phyloP scores from a whole-genome alignment of 2,113 vertebrate species.

The Uria lomvia region DNA sequence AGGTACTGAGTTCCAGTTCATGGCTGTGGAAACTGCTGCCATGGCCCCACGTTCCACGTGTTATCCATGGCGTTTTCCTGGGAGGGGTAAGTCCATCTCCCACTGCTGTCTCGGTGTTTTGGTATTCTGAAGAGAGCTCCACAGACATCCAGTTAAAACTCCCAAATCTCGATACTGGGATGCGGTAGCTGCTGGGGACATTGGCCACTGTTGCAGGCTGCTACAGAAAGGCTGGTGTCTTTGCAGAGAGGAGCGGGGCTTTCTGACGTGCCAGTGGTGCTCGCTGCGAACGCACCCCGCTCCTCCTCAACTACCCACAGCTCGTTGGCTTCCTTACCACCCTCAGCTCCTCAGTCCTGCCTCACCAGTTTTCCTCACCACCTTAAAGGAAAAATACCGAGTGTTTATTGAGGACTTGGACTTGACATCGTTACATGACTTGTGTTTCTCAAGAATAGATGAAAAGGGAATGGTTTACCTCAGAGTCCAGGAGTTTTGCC shows the following conservation, averaged over 20 bases:
- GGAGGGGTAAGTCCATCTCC: neutral
- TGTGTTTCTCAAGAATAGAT: neutral
- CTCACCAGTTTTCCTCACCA: neutral
- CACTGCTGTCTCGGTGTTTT: neutral
- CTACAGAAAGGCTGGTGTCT: neutral
- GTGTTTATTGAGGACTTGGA: neutral
- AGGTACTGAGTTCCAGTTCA: neutral
- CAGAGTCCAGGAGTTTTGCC: neutral
- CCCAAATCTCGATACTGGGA: neutral
- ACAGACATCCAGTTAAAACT: neutral
- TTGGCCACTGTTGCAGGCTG: neutral
- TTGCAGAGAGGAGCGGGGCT: neutral
- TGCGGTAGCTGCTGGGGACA: neutral
- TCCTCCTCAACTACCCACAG: neutral
- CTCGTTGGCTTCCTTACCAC: neutral
- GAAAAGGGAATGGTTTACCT: neutral
- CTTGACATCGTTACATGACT: neutral
- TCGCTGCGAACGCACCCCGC: neutral
- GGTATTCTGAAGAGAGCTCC: neutral
- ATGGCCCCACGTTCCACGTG: rapidly evolving
- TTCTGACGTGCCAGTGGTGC: neutral
- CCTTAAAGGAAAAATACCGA: neutral
- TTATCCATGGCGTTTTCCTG: neutral
- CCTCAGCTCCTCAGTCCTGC: neutral
- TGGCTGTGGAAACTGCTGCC: neutral